Base-by-base conservation (phyloP, 1,140 invertebrate genomes). In the Drosophila ogumai region DNA sequence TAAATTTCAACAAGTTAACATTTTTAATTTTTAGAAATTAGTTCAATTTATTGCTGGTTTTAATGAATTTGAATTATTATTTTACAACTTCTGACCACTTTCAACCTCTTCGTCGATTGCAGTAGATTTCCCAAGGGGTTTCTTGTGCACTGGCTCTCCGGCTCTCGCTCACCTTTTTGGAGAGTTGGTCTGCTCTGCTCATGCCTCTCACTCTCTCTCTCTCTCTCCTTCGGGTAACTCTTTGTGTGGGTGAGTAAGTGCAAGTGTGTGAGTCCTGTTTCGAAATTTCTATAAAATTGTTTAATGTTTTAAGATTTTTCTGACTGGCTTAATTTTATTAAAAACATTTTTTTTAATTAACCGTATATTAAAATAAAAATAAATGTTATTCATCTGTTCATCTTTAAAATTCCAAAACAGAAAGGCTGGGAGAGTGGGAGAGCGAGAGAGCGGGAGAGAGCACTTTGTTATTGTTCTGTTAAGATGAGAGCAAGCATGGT, bases 101-200 rank as follows among this genome's bases (percentile, higher is more conserved):
- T 36, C 47, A 17, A 32, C 8, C 5, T 10, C 19, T 17, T 36
- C 6, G 22, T 28, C 4, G 3, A 25, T 36, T 9, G 9, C 15
- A 58, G 47, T 52, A 36, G 50, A 72, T 81, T 85, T 85, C 59
- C 76, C 40, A 85, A 28, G 15, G 77, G 73, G 22, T 58, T 17
- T 38, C 36, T 31, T 64, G 41, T 67, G 59, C 54, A 71, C 41
- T 43, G 3, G 3, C 34, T 12, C 34, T 36, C 64, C 36, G 13
- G 7, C 56, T 28, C 65, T 68, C 36, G 56, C 25, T 80, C 61
- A 84, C 74, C 68, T 78, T 81, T 64, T 78, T 75, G 68, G 60
- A 75, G 54, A 75, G 36, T 66, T 52, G 38, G 58, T 65, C 13
- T 47, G 25, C 46, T 49, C 15, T 17, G 28, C 40, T 46, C 44